Base-by-base conservation (phyloP, 2,797 vertebrate species). In the Balearica regulorum region DNA sequence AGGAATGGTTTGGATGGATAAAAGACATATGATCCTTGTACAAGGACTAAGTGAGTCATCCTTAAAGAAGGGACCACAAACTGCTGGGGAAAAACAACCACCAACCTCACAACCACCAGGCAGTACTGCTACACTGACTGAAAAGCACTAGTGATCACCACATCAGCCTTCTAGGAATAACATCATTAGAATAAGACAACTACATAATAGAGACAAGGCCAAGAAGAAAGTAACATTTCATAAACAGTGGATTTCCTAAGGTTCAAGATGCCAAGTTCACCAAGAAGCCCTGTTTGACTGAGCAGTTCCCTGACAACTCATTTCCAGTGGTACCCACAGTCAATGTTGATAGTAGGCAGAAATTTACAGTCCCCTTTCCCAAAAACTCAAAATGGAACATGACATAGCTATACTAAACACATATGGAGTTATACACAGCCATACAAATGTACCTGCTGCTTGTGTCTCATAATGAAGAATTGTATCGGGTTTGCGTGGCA, bases 311-410 rank as follows among this genome's bases (percentile, higher is more conserved):
- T 1, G 1, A 62, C 39, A 54, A 60, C 48, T 21, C 20, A 6
- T 29, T 57, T 53, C 51, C 31, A 82, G 16, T 5, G 18, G 68
- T 5, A 71, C 13, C 17, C 41, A 68, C 2, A 3, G 46, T 7
- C 49, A 64, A 4, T 0, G 1, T 8, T 4, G 1, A 35, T 0
- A 68, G 6, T 7, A 33, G 39, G 53, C 58, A 71, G 16, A 90
- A 81, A 25, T 0, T 0, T 49, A 46, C 11, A 55, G 28, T 25
- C 31, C 41, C 17, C 43, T 55, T 76, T 31, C 58, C 77, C 43
- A 72, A 68, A 53, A 12, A 53, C 51, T 77, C 2, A 1, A 31
- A 51, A 70, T 12, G 12, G 24, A 80, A 81, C 25, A 31, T 22
- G 24, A 68, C 60, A 48, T 2, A 37, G 60, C 14, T 31, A 28